A percentile compares a stretch with the other conserved stretches of the same genome.
These are phyloP conservation scores for Dendropsophus ebraccatus DNA, from an alignment of 2,113 vertebrate genomes.

Conservation along the genomic window DNA sequence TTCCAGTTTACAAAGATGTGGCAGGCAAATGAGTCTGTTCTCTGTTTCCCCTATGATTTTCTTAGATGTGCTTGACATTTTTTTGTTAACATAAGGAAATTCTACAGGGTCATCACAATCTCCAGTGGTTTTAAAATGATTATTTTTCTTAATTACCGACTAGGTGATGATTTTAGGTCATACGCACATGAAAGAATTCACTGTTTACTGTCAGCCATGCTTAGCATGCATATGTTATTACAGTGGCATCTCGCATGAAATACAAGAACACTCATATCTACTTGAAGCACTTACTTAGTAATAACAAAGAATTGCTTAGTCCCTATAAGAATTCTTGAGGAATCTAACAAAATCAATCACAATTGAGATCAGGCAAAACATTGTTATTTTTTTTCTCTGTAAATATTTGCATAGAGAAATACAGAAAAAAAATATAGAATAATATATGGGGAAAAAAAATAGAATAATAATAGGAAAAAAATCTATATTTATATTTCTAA, in stretches of 20 bases:
- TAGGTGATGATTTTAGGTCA: conserved; percentile 31
- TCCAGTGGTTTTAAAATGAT: not conserved
- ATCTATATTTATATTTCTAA: too few species aligned
- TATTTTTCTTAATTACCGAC: conserved; percentile 24
- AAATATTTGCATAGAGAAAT: not conserved
- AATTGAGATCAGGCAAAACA: not conserved
- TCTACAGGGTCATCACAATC: not conserved
- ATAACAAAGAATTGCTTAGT: conserved; percentile 6
- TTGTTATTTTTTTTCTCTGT: not conserved
- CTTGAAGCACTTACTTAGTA: conserved; percentile 15
- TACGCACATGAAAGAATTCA: conserved; percentile 50
- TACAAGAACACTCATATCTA: conserved; percentile 1
- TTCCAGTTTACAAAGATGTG: conserved; percentile 33
- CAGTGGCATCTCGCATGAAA: conserved; percentile 8
- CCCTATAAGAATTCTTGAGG: not conserved
- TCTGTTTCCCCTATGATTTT: conserved; percentile 5
- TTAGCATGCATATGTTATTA: conserved; percentile 39
- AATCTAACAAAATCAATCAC: not conserved
- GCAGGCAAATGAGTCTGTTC: conserved; percentile 30
- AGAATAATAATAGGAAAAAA: too few species aligned
- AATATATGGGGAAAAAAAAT: too few species aligned
- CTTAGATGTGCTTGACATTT: conserved; percentile 13
- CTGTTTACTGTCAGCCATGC: conserved; percentile 34
- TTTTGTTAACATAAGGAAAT: conserved; percentile 32
- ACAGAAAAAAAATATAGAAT: too few species aligned